Conservation (phyloP, 2,888 invertebrate genomes). For the Baronia brevicornis region DNA sequence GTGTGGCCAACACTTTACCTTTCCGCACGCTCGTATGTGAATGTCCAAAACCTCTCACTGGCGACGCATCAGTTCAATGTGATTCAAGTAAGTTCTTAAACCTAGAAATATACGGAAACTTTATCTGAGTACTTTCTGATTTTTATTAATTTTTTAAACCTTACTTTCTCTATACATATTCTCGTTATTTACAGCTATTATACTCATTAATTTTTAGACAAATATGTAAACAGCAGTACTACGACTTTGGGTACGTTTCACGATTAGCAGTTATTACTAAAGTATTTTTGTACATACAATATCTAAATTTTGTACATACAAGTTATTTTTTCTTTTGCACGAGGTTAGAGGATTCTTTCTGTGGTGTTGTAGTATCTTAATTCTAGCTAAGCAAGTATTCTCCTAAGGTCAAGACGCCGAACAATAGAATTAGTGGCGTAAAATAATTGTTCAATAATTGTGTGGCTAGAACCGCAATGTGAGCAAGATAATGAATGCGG, state of each 20-base stretch:
- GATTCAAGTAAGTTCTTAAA: slow-evolving; percentile 80
- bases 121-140: too few relatives aligned
- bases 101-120: neutral
- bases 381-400: too few relatives aligned
- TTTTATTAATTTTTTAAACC: too few relatives aligned
- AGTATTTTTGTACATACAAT: slow-evolving; percentile 9
- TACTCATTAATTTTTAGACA: slow-evolving; percentile 5
- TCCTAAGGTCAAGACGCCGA: too few relatives aligned
- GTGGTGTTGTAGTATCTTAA: neutral
- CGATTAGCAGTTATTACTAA: too few relatives aligned
- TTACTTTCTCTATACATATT: too few relatives aligned
- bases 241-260: too few relatives aligned
- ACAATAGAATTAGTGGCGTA: too few relatives aligned
- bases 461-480: slow-evolving; percentile 74
- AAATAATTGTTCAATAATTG: too few relatives aligned
- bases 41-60: slow-evolving; percentile 87
- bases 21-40: slow-evolving; percentile 91
- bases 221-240: too few relatives aligned
- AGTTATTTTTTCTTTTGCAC: neutral
- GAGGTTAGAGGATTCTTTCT: neutral
- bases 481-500: slow-evolving; percentile 82
- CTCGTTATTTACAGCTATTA: slow-evolving; percentile 3
- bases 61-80: slow-evolving; percentile 91
- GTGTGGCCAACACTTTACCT: slow-evolving; percentile 89
- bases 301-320: slow-evolving; percentile 8